Base-by-base conservation (phyloP, 2,113 vertebrate species). In the Pedetes capensis region DNA sequence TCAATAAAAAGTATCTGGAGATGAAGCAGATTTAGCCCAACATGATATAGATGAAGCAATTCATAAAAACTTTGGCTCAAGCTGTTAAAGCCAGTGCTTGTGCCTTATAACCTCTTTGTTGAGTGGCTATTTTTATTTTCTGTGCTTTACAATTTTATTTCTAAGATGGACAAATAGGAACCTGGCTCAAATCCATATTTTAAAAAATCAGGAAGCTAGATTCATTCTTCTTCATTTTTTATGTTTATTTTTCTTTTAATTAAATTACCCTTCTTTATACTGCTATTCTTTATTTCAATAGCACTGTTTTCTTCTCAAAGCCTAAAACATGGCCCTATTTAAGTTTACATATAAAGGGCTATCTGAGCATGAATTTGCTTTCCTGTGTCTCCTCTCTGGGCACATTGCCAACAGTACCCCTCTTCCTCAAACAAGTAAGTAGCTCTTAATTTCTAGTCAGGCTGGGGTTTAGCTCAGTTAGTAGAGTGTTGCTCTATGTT, bases 181-280 rank as follows among this genome's bases (percentile, higher is more conserved):
- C n/a, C n/a, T n/a, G n/a, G n/a, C n/a, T n/a, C n/a, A n/a, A n/a
- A n/a, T n/a, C n/a, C n/a, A n/a, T n/a, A n/a, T n/a, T 69, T 78
- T 69, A 82, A 71, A 74, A 76, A 87, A 87, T 66, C 29, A 92
- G 63, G 10, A 76, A 86, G 57, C 18, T 37, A 71, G 18, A 61
- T 91, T 79, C 1, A 32, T 1, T 59, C 25, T 39, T 95, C 27
- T 76, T 92, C 5, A 53, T 59, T 89, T 79, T 51, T 39, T 6
- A 32, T 81, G 71, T 89, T 78, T 68, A 42, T 91, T 86, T 92
- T 68, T 82, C n/a, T 49, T 49, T 74, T 84, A 63, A 63, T 78
- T 80, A 80, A 83, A 51, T 76, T 78, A 23, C 12, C 47, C 17
- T 71, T 78, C 2, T 75, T 59, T 29, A 18, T 25, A 68, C 47